Conservation (phyloP, 2,797 vertebrate genomes). For the Mormyrus hasselquistii region DNA sequence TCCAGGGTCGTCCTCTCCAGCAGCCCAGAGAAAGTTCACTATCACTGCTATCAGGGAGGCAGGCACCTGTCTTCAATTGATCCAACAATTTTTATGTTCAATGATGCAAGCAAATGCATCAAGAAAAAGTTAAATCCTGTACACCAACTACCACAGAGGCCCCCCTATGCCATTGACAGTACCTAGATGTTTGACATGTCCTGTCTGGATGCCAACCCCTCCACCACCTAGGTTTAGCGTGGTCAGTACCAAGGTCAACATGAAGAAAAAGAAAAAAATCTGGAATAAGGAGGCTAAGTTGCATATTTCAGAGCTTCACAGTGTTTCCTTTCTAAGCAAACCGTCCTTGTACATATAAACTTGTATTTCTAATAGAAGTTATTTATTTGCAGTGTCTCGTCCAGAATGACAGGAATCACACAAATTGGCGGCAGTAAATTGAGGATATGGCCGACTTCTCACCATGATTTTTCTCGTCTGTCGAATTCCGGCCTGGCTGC, state of each 20-base stretch:
- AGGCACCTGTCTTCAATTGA: conserved; percentile 35
- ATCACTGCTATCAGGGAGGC: background rate
- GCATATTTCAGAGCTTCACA: background rate
- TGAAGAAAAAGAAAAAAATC: background rate
- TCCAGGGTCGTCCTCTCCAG: background rate
- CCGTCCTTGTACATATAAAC: background rate
- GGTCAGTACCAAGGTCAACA: background rate
- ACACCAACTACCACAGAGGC: background rate
- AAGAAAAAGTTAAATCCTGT: background rate
- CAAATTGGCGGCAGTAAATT: background rate
- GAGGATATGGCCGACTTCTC: background rate
- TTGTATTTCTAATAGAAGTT: background rate
- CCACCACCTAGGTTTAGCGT: background rate
- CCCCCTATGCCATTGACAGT: background rate
- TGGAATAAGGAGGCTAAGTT: background rate
- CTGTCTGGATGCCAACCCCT: background rate
- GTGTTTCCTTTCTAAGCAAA: background rate
- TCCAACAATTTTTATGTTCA: conserved; percentile 27
- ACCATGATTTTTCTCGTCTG: background rate
- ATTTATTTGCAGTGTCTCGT: background rate
- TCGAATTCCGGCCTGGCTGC: background rate
- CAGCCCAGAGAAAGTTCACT: background rate
- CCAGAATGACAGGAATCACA: background rate
- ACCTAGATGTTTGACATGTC: background rate
- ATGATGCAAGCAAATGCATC: background rate